Evolutionary conservation across 1,140 invertebrate genomes (phyloP).

Genomic region (Saccostrea glomerata): DNA sequence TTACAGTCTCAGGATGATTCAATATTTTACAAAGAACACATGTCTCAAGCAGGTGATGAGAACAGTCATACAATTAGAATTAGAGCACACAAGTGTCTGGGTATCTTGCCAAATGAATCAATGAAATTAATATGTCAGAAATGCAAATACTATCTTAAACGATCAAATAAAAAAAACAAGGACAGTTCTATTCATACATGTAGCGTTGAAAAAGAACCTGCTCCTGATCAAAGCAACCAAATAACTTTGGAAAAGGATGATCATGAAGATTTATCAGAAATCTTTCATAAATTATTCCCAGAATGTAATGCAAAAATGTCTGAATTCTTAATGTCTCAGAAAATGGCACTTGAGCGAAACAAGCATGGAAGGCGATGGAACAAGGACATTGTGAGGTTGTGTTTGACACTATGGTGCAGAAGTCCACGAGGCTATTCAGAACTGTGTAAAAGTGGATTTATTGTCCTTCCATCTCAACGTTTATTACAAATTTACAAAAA

Average conservation of each 20-base stretch:
- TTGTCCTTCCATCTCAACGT: slow-evolving; percentile 52
- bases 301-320: slow-evolving; percentile 40
- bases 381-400: slow-evolving; percentile 41
- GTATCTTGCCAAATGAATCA: not conserved
- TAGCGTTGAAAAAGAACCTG: not conserved
- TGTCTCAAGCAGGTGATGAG: not conserved
- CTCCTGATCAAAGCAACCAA: not conserved
- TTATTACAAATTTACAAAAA: slow-evolving; percentile 55
- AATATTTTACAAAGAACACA: slow-evolving; percentile 12
- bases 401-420: slow-evolving; percentile 50
- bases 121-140: not conserved
- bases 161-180: not conserved
- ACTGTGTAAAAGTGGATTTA: slow-evolving; percentile 42
- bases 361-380: slow-evolving; percentile 49
- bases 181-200: not conserved
- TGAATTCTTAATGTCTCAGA: slow-evolving; percentile 40
- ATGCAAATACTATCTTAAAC: not conserved
- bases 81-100: not conserved
- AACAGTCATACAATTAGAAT: not conserved
- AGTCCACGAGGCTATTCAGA: slow-evolving; percentile 51
- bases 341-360: slow-evolving; percentile 43
- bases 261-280: slow-evolving; percentile 21
- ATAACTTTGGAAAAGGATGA: not conserved
- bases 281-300: slow-evolving; percentile 26
- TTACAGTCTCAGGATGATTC: not conserved